Conservation (phyloP, 23 tunicate genomes). For the Ascidia mentula region DNA sequence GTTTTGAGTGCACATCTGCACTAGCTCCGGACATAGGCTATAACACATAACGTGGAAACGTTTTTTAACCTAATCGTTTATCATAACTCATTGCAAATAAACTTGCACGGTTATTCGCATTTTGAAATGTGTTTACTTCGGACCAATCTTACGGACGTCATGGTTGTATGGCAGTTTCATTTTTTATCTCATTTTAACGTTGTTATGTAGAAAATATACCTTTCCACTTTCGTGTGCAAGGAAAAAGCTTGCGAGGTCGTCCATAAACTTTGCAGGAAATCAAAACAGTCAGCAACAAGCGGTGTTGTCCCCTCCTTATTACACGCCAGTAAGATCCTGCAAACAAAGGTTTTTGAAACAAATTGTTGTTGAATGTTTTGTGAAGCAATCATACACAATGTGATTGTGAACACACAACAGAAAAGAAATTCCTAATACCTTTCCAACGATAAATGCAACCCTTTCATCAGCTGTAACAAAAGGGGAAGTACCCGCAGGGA, state of each 20-base stretch:
- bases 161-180: not conserved
- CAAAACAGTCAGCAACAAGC: constrained; percentile 7
- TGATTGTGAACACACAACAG: not conserved
- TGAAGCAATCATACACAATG: not conserved
- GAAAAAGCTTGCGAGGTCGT: constrained; percentile 60
- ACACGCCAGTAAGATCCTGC: constrained; percentile 18
- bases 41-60: too few species aligned
- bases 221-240: constrained; percentile 25
- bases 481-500: constrained; percentile 20
- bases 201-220: constrained; percentile 4
- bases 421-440: constrained; percentile 25
- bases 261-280: constrained; percentile 53
- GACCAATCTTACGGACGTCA: not conserved
- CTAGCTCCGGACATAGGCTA: not conserved
- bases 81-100: too few species aligned
- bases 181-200: not conserved
- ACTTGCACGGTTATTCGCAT: too few species aligned
- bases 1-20: not conserved
- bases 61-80: too few species aligned
- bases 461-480: constrained; percentile 18
- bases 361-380: too few species aligned
- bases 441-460: constrained; percentile 25
- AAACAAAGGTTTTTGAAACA: too few species aligned
- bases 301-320: not conserved
- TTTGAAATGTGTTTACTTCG: not conserved